Evolutionary conservation across 2,113 vertebrate genomes (phyloP), one percentile per base, ranked within the genome.

Genomic region (Fukomys damarensis): DNA sequence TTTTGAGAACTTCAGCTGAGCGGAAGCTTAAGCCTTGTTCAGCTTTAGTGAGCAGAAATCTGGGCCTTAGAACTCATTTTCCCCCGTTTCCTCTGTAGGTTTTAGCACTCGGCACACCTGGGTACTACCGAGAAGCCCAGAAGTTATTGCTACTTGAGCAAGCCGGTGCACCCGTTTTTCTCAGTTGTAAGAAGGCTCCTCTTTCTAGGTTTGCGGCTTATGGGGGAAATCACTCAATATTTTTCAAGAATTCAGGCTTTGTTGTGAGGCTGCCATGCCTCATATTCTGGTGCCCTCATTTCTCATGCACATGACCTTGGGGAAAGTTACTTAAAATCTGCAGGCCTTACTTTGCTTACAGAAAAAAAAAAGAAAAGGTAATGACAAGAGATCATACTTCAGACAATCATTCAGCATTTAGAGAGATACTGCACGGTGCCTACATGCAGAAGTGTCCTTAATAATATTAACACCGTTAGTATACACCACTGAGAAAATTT

Each of bases 1-100:
- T 79, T 95, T 92, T 84, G 65, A 95, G 91, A 95, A 43, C 26
- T 76, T 92, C 61, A 91, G 65, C 82, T 93, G 54, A 80, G 49
- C 56, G 82, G 83, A 94, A 59, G 54, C 26, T 83, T 93, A 41
- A 77, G 66, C 49, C 46, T n/a, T 95, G 43, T 91, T 91, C 63
- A 32, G 24, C 54, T 93, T 96, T 90, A 61, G 70, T 94, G 63
- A 61, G 41, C 24, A 94, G 84, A 87, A 95, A 89, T 65, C 16
- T 77, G 49, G 46, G 89, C 52, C 59, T 95, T 83, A 86, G 72
- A 95, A 79, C 54, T 94, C 46, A 26, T n/a, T 43, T 84, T 59
- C 0, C 22, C 35, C 63, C 12, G 80, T 93, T 91, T 70, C 74
- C 38, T 94, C 68, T 94, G 30, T 74, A 22, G 24, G 35, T 96